These are phyloP conservation scores for Trissonchulus sp. DNA, from an alignment of 2,888 invertebrate genomes.

Conservation along the genomic window DNA sequence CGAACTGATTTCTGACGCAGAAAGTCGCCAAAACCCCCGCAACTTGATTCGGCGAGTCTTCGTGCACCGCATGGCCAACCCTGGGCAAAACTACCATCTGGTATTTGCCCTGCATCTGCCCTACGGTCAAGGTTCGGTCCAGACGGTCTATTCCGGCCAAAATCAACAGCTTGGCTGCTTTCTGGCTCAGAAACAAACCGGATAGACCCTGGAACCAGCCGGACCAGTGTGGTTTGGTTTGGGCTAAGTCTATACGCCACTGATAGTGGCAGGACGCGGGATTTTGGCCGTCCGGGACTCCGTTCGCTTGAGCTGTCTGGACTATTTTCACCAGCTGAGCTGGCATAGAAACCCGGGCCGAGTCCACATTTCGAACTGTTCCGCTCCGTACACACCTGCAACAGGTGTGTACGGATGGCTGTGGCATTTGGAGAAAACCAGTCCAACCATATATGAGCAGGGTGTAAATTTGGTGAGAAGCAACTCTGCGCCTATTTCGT, in stretches of 20 bases:
- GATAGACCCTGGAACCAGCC: constrained; percentile 87
- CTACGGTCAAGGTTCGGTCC: constrained; percentile 89
- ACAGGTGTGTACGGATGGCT: too few species aligned
- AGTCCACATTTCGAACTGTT: constrained; percentile 81
- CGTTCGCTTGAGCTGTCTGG: constrained; percentile 5
- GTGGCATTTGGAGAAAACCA: too few species aligned
- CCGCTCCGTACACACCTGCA: constrained; percentile 93
- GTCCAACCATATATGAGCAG: too few species aligned
- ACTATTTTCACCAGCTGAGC: constrained; percentile 66
- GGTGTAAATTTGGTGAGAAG: too few species aligned
- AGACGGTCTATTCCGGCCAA: constrained; percentile 75
- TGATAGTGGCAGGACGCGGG: constrained; percentile 59
- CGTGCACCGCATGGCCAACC: constrained; percentile 94
- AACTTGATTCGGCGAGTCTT: constrained; percentile 81
- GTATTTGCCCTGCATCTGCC: constrained; percentile 99
- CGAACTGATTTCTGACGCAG: constrained; percentile 69
- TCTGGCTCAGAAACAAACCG: constrained; percentile 53
- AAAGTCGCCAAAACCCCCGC: constrained; percentile 81
- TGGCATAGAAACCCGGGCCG: constrained; percentile 90
- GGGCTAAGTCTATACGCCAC: constrained; percentile 87
- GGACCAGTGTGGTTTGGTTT: constrained; percentile 81
- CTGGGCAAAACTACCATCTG: constrained; percentile 89
- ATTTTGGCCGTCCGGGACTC: constrained; percentile 14
- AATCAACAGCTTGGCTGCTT: constrained; percentile 57
- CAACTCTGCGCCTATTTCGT: too few species aligned